phyloP scores from a whole-genome alignment of 2,113 vertebrate genomes.

The Muscicapa adusta region DNA sequence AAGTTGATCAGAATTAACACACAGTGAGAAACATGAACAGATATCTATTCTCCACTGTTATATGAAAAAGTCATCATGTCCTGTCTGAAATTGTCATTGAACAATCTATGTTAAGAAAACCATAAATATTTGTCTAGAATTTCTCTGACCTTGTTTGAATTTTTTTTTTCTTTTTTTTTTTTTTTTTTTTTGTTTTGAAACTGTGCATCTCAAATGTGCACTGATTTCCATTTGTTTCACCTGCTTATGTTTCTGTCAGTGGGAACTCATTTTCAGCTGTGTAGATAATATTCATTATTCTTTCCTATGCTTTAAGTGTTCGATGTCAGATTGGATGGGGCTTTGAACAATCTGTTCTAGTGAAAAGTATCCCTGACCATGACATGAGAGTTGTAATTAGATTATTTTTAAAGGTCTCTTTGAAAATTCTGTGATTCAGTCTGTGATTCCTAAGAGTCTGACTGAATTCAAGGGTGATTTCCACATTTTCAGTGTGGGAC shows the following conservation, averaged over 20 bases:
- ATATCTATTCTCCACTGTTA: not conserved
- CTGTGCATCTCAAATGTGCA: not conserved
- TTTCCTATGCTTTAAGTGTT: not conserved
- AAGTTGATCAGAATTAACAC: not conserved
- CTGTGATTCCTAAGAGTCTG: not conserved
- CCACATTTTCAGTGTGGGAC: not conserved
- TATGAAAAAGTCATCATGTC: not conserved
- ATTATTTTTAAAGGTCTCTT: not conserved
- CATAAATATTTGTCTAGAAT: not conserved
- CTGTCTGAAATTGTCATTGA: not conserved
- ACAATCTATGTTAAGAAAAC: not conserved
- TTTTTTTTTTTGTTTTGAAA: not conserved
- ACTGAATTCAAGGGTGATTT: not conserved
- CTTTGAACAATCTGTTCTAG: not conserved
- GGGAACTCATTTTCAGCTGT: not conserved
- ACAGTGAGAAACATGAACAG: not conserved
- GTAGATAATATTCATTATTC: not conserved
- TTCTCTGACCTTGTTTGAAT: not conserved
- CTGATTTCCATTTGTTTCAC: not conserved
- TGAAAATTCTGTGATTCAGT: not conserved
- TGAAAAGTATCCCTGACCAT: not conserved
- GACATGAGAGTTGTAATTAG: not conserved
- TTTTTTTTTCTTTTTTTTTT: not conserved
- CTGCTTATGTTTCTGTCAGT: not conserved
- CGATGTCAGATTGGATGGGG: not conserved